A percentile compares a stretch with the other conserved stretches of the same genome.
phyloP scores from a whole-genome alignment of 2,113 vertebrate genomes.

The Cygnus atratus region DNA sequence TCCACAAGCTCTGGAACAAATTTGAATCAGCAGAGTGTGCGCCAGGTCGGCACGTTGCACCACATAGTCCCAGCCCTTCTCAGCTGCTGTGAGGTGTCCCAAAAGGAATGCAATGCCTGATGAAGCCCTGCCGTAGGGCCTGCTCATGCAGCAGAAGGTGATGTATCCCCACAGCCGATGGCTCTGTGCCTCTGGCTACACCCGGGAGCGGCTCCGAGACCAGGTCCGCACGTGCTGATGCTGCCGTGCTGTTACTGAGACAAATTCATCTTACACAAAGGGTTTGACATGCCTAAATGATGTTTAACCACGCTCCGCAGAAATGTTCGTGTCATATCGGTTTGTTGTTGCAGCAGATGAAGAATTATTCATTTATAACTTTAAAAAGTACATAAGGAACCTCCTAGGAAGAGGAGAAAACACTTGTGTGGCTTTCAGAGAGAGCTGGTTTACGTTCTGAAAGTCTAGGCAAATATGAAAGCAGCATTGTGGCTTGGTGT shows the following conservation, averaged over 20 bases:
- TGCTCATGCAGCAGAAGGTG: background rate
- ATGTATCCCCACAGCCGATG: rapidly evolving
- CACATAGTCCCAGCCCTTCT: background rate
- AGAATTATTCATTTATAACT: background rate
- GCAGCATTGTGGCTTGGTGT: rapidly evolving
- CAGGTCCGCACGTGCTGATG: background rate
- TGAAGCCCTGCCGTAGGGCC: background rate
- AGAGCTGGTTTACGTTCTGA: background rate
- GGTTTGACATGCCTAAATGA: background rate
- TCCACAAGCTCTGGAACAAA: background rate
- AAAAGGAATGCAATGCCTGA: rapidly evolving
- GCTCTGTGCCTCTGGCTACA: background rate
- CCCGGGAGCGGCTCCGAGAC: background rate
- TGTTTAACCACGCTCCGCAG: background rate
- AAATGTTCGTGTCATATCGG: background rate
- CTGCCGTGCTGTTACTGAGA: background rate
- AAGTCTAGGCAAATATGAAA: background rate
- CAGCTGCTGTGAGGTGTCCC: background rate
- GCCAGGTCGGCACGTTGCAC: background rate
- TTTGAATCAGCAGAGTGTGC: background rate
- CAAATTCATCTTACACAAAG: background rate
- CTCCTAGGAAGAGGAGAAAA: background rate
- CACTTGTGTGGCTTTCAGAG: rapidly evolving
- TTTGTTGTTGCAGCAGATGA: background rate
- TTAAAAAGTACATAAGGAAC: rapidly evolving